These are phyloP conservation scores for Caracal caracal DNA, from an alignment of 2,113 vertebrate genomes.

Conservation along the genomic window DNA sequence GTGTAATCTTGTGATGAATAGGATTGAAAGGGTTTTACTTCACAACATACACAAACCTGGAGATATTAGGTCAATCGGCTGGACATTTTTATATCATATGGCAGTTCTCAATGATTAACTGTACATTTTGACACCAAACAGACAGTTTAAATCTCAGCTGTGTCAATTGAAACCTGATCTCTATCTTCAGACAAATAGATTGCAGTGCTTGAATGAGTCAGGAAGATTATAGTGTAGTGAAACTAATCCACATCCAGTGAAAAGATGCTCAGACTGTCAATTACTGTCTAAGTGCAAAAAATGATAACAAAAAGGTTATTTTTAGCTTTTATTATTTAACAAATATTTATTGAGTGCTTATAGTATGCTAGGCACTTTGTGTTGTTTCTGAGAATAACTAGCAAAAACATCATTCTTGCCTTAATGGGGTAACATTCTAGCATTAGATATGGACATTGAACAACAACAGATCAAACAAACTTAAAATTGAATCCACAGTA, in stretches of 20 bases:
- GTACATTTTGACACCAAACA: background rate
- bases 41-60: background rate
- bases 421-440: background rate
- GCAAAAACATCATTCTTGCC: background rate
- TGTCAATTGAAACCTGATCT: background rate
- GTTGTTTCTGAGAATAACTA: background rate
- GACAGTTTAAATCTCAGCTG: background rate
- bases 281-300: background rate
- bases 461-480: background rate
- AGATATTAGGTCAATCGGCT: background rate
- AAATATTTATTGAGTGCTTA: background rate
- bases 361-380: background rate
- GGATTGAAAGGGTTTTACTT: background rate
- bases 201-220: background rate
- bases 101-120: slow-evolving; percentile 15
- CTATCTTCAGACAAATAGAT: background rate
- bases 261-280: background rate
- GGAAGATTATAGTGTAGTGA: background rate
- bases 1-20: background rate
- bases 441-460: background rate
- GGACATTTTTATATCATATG: background rate
- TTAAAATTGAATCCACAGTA: background rate
- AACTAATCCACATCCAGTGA: background rate
- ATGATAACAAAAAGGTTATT: background rate
- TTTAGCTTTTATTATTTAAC: background rate